Base-by-base conservation (phyloP, 2,797 vertebrate genomes). In the Cuniculus paca region DNA sequence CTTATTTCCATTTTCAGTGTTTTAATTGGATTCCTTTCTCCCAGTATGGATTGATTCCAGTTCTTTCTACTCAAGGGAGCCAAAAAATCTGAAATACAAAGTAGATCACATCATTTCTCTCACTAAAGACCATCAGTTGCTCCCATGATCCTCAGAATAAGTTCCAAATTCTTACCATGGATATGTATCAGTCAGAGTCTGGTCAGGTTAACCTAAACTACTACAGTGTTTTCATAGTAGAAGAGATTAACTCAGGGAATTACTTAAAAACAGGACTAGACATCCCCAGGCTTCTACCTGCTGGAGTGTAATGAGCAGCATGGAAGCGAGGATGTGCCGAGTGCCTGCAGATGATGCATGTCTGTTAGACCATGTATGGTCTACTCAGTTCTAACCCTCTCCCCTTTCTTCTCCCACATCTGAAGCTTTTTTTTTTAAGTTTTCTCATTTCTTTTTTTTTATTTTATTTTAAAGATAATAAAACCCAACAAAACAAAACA, bases 81-180 rank as follows among this genome's bases (percentile, higher is more conserved):
- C 45, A 95, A 89, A 82, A 63, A 90, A 82, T 70, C 78, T 70
- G 88, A 95, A 92, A 92, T 74, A 68, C 39, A 81, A 88, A 88
- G 42, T 14, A 92, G 63, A 28, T 75, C 63, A 65, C 65, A 36
- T 72, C 42, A 50, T 56, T 92, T 90, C 9, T 22, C 68, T 84
- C 56, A 50, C 54, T 77, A 56, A 87, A 95, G 88, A 70, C 52
- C 50, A 58, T 58, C 12, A 24, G 6, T 80, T 79, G 5, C 10
- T 6, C 77, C 60, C 14, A 1, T 70, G 39, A 31, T 58, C 77
- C n/a, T 86, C 45, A 87, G 75, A 74, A 75, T 85, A 96, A 85
- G 48, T 68, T 94, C 45, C 60, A 58, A 7, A 77, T 94, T 72
- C 48, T 84, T 45, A 85, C 56, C 34, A 50, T 77, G 68, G 17